Base-by-base conservation (phyloP, 2,888 invertebrate genomes). In the Dryomyza anilis region DNA sequence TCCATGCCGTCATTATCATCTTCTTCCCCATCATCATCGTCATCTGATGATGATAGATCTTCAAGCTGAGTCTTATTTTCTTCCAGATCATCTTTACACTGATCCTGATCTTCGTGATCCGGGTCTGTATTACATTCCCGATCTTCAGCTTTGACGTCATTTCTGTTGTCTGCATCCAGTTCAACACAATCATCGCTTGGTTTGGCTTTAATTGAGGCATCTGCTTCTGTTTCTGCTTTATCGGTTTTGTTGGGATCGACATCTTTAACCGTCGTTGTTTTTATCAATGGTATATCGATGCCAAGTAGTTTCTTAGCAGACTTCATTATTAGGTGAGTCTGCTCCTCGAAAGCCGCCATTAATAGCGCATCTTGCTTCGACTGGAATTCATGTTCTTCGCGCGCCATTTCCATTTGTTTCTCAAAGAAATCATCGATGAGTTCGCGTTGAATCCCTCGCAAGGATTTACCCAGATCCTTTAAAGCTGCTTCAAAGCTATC, bases 311-410 rank as follows among this genome's bases (percentile, higher is more conserved):
- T 63, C 4, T 71, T 72, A 8, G 78, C 77, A 14, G 74, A 71
- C 36, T 69, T 67, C 29, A 83, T 65, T 43, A 82, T 66, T 30
- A 73, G 67, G 16, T 76, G 71, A 3, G 81, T 77, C 67, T 82
- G 82, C n/a, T 76, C 76, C 21, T 79, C 78, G 52, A 82, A 75
- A 1, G 82, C 77, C 57, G 72, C 71, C 73, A 82, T 72, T 1
- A 82, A 71, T 46, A 80, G 57, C 8, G 71, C 69, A 55, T 82
- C 82, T 48, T 82, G 83, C 25, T 73, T 74, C 65, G 80, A 73
- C 60, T 82, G 82, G 65, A 83, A 82, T 59, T 78, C 78, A 45
- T 82, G 82, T 65, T 82, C 83, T 2, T 76, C 73, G 10, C 79
- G 77, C 3, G 78, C 76, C 7, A 82, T 46, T 46, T 78, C 73